phyloP scores from a whole-genome alignment of 2,113 vertebrate species.

The Gallinago paraguaiae region DNA sequence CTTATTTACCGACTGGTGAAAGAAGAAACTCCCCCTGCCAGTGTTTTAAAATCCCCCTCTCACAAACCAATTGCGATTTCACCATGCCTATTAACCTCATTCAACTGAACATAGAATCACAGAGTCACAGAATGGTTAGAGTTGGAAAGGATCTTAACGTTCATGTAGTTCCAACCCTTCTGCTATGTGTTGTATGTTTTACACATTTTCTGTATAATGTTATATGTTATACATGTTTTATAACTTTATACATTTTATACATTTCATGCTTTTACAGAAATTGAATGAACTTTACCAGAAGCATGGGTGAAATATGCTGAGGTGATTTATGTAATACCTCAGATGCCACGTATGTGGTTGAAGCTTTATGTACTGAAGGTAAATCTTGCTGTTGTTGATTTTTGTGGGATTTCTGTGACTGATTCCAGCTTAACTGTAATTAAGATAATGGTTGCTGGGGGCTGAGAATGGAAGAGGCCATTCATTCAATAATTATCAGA shows the following conservation, averaged over 20 bases:
- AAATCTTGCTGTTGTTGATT: not conserved
- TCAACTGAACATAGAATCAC: not conserved
- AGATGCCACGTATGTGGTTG: fast-evolving
- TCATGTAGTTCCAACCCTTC: not conserved
- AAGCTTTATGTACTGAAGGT: not conserved
- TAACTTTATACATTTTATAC: not conserved
- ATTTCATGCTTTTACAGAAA: not conserved
- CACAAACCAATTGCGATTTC: not conserved
- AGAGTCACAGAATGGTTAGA: not conserved
- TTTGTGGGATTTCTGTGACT: not conserved
- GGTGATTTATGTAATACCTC: not conserved
- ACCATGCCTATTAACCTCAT: not conserved
- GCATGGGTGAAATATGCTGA: not conserved
- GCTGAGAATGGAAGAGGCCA: not conserved
- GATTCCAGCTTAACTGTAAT: slow-evolving; percentile 6
- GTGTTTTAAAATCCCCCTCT: not conserved
- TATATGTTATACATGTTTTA: not conserved
- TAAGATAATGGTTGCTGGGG: slow-evolving; percentile 25
- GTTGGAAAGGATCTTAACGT: not conserved
- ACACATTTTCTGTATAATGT: not conserved
- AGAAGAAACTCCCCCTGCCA: not conserved
- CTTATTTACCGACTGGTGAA: not conserved
- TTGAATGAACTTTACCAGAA: not conserved
- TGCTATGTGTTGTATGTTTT: not conserved
- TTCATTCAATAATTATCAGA: slow-evolving; percentile 41